Base-by-base conservation (phyloP, 2,113 vertebrate genomes). In the Cyanoliseus patagonus region DNA sequence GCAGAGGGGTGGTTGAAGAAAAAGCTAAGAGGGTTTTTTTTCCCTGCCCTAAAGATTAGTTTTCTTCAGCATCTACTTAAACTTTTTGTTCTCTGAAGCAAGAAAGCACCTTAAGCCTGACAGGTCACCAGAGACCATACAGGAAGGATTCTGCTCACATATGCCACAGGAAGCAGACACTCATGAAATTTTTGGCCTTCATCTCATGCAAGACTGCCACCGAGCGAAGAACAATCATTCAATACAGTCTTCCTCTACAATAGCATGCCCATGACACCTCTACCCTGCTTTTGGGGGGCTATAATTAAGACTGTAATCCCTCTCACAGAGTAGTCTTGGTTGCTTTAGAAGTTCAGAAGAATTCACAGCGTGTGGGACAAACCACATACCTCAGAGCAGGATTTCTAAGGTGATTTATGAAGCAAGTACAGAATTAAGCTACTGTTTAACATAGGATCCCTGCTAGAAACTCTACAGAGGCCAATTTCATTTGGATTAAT, bases 21-120 rank as follows among this genome's bases (percentile, higher is more conserved):
- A 84, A 90, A 62, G 11, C 16, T 68, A 46, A 70, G 5, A 35
- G 44, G 13, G 13, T 19, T 12, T 25, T 17, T 5, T 7, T 24
- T 4, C 0, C 1, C 9, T 13, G 5, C 7, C 19, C 5, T 10
- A 8, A 52, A 30, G 25, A 42, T 27, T 37, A 75, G 70, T 76
- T 55, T 69, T 23, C 16, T 88, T 75, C 35, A 59, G n/a, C 20
- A 61, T 8, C 6, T 79, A 27, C 42, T 95, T 67, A 94, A 86
- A 55, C 28, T 8, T 89, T 42, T 88, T 88, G 35, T n/a, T 91
- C 52, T 90, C 46, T 94, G 76, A 91, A 95, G 68, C 3, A 76
- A 69, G 68, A 66, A 9, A 86, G 70, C 18, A 53, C 27, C 25
- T 94, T 20, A 52, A 76, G 82, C 12, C 82, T 24, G 73, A 49